phyloP scores from a whole-genome alignment of 2,888 invertebrate species.

The Furcula furcula region DNA sequence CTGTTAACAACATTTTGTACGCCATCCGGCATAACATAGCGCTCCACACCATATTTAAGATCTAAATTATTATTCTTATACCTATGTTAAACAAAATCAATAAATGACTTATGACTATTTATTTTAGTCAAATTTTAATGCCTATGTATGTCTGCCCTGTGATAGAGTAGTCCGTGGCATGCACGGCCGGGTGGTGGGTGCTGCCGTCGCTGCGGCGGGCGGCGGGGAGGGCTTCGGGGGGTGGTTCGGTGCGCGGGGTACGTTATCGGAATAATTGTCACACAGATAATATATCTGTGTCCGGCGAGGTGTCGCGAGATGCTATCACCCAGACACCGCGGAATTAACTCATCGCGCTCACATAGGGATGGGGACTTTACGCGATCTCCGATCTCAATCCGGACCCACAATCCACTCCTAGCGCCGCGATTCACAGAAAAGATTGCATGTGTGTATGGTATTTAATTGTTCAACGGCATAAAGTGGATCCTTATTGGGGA shows the following conservation, averaged over 20 bases:
- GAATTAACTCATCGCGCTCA: constrained; percentile 44
- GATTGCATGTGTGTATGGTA: too few relatives aligned
- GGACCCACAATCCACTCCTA: background rate
- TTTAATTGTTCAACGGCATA: too few relatives aligned
- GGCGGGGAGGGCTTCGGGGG: constrained; percentile 1
- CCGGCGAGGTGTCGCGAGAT: constrained; percentile 23
- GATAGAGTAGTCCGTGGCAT: too few relatives aligned
- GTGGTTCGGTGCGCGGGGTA: constrained; percentile 6
- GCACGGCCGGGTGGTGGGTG: background rate
- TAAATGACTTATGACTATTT: too few relatives aligned
- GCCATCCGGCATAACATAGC: too few relatives aligned
- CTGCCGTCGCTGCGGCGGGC: background rate
- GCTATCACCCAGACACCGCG: constrained; percentile 25
- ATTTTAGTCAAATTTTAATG: too few relatives aligned
- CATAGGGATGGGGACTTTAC: background rate
- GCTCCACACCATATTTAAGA: too few relatives aligned
- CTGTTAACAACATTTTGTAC: too few relatives aligned
- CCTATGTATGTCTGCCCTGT: too few relatives aligned
- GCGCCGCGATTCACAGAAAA: constrained; percentile 4
- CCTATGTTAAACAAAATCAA: too few relatives aligned
- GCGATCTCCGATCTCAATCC: background rate
- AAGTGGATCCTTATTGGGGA: too few relatives aligned
- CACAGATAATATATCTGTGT: constrained; percentile 43
- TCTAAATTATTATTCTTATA: too few relatives aligned
- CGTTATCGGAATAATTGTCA: constrained; percentile 42